Base-by-base conservation (phyloP, 92 coral and sea anemone genomes). In the Palythoa grandis region DNA sequence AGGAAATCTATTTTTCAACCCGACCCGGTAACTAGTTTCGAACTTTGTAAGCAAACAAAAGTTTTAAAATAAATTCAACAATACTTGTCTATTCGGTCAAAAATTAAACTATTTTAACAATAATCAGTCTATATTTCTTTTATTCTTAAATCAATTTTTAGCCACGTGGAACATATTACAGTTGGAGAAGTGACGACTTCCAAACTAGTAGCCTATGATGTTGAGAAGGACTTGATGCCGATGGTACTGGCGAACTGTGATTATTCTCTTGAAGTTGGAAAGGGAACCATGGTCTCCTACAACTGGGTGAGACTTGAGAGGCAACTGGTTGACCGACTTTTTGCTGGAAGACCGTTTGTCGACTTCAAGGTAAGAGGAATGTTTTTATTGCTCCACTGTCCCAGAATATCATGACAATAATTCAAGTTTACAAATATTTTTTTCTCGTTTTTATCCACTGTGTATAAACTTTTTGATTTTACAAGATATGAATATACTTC, bases 261-360 rank as follows among this genome's bases (percentile, higher is more conserved):
- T 63, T 94, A 94, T 82, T 92, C 95, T n/a, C 90, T 94, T 54
- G 87, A 88, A 43, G 90, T 95, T 76, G 98, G 98, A 77, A 87
- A 91, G 69, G 95, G 92, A 47, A 92, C 95, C 0, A 16, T 85
- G 38, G 92, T 95, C 13, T 92, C 93, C 67, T 95, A 92, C 90
- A 93, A 95, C 93, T 95, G 98, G 98, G 35, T 78, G 17, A 92
- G 90, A 2, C 86, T 95, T 54, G 94, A 95, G 60, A 88, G 98
- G 54, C 98, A 92, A 47, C 69, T 92, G 85, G 84, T 92, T 70
- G 98, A 94, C 90, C 91, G 95, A 89, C 91, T 94, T 72, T 87
- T 94, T 52, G 82, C 90, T 43, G 92, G 98, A 78, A 91, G 89
- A 82, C 90, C 90, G 37, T 63, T 91, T 56, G 75, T 95, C 52